Base-by-base conservation (phyloP, 2,888 invertebrate genomes). In the Molanna angustata region DNA sequence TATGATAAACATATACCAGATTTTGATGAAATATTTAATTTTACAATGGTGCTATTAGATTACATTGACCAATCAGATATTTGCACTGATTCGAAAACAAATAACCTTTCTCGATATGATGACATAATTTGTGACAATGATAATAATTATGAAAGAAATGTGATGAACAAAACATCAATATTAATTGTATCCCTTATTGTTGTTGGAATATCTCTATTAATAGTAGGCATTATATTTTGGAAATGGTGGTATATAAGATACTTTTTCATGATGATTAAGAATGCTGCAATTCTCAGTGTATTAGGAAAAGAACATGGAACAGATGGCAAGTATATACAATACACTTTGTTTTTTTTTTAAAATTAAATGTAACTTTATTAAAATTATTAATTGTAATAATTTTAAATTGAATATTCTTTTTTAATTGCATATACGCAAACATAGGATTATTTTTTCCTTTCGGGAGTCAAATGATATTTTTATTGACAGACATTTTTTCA, bases 241-340 rank as follows among this genome's bases (percentile, higher is more conserved):
- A 80, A 81, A 57, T 78, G 81, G 54, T 74, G 82, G 62, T 70
- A 74, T 52, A 70, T 80, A 6, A 75, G 75, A 60, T 82, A 84
- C 62, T 83, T 78, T 58, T 74, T 72, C 37, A 76, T 82, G 6
- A 77, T 76, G 0, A 62, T 83, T 16, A 82, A 79, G 62, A 81
- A 83, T 54, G 79, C 80, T 0, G 75, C 82, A 0, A 66, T 78
- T 57, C 54, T 83, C 48, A 78, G 80, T 19, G 65, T 79, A 49
- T 75, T 81, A 6, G 72, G 73, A n/a, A 75, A 78, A 35, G 71
- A 76, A 6, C 64, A n/a, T 7, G 37, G 37, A 17, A 3, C 4
- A 4, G 17, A 37, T 16, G 37, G 37, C 18, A 37, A 37, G 35
- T 13, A 35, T 35, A n/a, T n/a, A n/a, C n/a, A n/a, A n/a, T n/a